phyloP scores from a whole-genome alignment of 1,140 invertebrate species.

The Ceratina calcarata region DNA sequence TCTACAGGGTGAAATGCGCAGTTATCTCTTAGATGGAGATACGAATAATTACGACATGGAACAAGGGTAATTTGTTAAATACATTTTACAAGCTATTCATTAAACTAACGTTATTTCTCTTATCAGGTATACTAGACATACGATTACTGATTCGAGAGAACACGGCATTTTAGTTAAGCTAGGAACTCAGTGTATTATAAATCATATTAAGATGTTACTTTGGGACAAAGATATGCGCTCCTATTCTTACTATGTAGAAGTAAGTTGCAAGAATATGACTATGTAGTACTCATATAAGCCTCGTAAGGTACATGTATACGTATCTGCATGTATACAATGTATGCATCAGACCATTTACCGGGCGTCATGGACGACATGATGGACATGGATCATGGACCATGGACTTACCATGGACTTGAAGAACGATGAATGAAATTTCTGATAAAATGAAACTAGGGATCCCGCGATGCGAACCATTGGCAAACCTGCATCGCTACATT shows the following conservation, averaged over 20 bases:
- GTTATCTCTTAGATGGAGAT: constrained; percentile 93
- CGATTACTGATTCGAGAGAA: constrained; percentile 90
- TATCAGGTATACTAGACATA: constrained; percentile 92
- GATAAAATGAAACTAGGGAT: too few relatives aligned
- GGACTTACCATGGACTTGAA: too few relatives aligned
- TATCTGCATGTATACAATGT: too few relatives aligned
- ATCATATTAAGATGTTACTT: constrained; percentile 94
- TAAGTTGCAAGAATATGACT: constrained; percentile 51
- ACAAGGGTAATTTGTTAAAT: constrained; percentile 80
- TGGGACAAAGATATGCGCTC: constrained; percentile 97
- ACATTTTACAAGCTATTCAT: constrained; percentile 6
- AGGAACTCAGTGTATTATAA: constrained; percentile 93
- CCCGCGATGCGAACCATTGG: too few relatives aligned
- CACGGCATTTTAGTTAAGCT: constrained; percentile 94
- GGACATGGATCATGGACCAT: too few relatives aligned
- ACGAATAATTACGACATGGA: constrained; percentile 94
- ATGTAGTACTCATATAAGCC: too few relatives aligned
- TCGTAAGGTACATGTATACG: too few relatives aligned
- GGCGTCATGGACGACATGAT: too few relatives aligned
- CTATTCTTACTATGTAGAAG: constrained; percentile 97
- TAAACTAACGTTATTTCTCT: constrained; percentile 15
- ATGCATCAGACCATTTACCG: too few relatives aligned
- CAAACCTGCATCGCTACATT: too few relatives aligned
- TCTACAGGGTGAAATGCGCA: constrained; percentile 92
- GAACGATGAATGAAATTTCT: too few relatives aligned